Base-by-base conservation (phyloP, 2,888 invertebrate species). In the Meiosimyza platycephala region DNA sequence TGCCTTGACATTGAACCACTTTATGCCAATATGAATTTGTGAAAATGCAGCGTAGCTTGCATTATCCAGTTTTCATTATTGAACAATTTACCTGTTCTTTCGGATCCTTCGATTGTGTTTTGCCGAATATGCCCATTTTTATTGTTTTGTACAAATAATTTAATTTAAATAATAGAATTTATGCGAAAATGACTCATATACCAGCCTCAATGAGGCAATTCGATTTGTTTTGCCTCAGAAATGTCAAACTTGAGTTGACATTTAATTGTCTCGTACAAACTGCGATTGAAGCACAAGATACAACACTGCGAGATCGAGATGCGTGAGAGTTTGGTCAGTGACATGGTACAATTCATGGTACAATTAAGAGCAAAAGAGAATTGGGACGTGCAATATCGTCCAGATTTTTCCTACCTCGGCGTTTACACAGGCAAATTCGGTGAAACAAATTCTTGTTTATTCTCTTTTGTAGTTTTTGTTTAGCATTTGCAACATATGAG, bases 31-130 rank as follows among this genome's bases (percentile, higher is more conserved):
- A 70, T 15, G 52, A 52, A 51, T 54, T 11, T 54, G 18, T 54
- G 22, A 62, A 72, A 55, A 11, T 16, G 55, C 52, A 62, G 62
- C 57, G 71, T 73, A 76, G 4, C 73, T 73, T 72, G 2, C 40
- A 40, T 40, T 40, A 40, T 40, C 6, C 0, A 40, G 6, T 40
- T 9, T 40, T 40, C 9, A 9, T 40, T 40, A 40, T 40, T 40
- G 6, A 40, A 6, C 9, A 1, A 40, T 40, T 85, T 89, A 96
- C 96, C 94, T 95, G 91, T 84, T 96, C 95, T 88, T 96, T 96
- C 0, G 96, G 96, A 88, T 94, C 94, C 83, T 92, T 91, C 79
- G 94, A 93, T 9, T 92, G 92, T 57, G 94, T 92, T 90, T 96
- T 96, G 33, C 97, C 96, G 88, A 97, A 97, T 79, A 97, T 73